A percentile compares a stretch with the other conserved stretches of the same genome.
Evolutionary conservation across 2,888 invertebrate species (phyloP).

Genomic region (Rhopalosiphum nymphaeae): DNA sequence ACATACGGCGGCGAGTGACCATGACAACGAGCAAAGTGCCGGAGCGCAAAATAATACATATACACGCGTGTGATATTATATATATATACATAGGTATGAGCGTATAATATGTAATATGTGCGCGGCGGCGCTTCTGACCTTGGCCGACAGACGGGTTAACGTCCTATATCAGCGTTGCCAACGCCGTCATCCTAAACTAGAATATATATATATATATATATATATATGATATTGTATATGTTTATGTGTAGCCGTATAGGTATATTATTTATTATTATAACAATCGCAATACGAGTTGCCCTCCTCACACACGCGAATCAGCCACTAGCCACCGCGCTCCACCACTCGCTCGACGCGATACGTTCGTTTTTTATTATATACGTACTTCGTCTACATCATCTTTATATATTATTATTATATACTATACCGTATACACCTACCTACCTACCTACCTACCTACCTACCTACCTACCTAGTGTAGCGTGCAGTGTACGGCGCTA

Average conservation of each 20-base stretch:
- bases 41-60: slow-evolving; percentile 53
- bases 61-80: not conserved
- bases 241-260: not conserved
- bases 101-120: slow-evolving; percentile 6
- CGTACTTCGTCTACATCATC: not conserved
- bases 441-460: not conserved
- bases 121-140: slow-evolving; percentile 61
- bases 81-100: not conserved
- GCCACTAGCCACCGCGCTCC: not conserved
- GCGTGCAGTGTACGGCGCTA: not conserved
- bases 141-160: slow-evolving; percentile 65
- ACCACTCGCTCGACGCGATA: not conserved
- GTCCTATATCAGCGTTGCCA: slow-evolving; percentile 65
- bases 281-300: slow-evolving; percentile 35
- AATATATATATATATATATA: slow-evolving; percentile 37
- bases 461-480: slow-evolving; percentile 11
- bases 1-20: slow-evolving; percentile 53
- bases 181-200: slow-evolving; percentile 61
- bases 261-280: slow-evolving; percentile 2
- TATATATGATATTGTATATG: not conserved
- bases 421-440: not conserved
- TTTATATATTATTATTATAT: not conserved
- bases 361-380: not conserved
- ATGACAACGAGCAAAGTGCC: slow-evolving; percentile 60
- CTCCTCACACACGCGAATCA: not conserved